These are phyloP conservation scores for Oceanites oceanicus DNA, from an alignment of 2,113 vertebrate species.

Conservation along the genomic window DNA sequence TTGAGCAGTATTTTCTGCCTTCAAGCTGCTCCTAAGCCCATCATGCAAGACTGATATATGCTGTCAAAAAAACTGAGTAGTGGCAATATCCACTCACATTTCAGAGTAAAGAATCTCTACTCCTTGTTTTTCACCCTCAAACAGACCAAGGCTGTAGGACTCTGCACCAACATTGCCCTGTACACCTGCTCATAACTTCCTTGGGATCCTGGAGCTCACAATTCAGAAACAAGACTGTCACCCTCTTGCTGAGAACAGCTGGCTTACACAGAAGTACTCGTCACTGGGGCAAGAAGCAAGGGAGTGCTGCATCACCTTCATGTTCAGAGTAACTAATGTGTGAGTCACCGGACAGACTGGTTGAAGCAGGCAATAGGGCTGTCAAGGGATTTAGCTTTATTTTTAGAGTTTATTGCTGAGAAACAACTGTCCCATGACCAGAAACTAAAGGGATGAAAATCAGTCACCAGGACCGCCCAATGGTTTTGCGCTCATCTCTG, in stretches of 20 bases:
- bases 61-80: not conserved
- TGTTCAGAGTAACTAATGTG: not conserved
- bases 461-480: not conserved
- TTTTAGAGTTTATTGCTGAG: slow-evolving; percentile 3
- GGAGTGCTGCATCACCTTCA: not conserved
- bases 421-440: not conserved
- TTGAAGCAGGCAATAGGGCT: not conserved
- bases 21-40: not conserved
- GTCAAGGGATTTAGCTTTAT: not conserved
- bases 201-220: not conserved
- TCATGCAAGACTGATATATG: not conserved
- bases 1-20: not conserved
- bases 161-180: not conserved
- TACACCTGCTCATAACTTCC: not conserved
- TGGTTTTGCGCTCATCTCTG: not conserved
- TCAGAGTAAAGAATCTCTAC: not conserved
- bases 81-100: not conserved
- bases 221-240: not conserved
- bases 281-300: not conserved
- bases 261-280: not conserved
- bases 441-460: not conserved
- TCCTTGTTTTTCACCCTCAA: not conserved
- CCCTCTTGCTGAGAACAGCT: not conserved
- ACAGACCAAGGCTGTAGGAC: not conserved
- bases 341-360: not conserved